phyloP scores from a whole-genome alignment of 2,113 vertebrate genomes.

The Grammomys dolichurus region DNA sequence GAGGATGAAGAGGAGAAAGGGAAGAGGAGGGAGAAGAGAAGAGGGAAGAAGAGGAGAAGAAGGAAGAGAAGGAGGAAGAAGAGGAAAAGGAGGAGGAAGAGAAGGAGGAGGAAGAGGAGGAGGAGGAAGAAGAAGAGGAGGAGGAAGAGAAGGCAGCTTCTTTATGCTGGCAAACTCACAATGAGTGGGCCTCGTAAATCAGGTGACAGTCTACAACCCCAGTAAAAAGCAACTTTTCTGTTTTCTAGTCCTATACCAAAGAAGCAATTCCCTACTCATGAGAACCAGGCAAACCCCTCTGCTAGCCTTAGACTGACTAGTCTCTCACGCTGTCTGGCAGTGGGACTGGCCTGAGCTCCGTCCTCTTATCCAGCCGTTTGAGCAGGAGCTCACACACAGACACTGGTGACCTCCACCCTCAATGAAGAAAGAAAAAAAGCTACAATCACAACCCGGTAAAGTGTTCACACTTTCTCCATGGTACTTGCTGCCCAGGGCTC shows the following conservation, averaged over 20 bases:
- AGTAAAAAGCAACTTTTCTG: slow-evolving; percentile 23
- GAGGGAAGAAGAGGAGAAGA: too few species aligned
- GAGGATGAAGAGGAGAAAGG: too few species aligned
- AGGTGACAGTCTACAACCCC: slow-evolving; percentile 18
- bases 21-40: too few species aligned
- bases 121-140: too few species aligned
- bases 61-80: too few species aligned
- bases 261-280: background rate
- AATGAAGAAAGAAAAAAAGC: background rate
- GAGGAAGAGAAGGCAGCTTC: background rate
- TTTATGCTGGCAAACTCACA: background rate
- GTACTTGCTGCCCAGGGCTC: background rate
- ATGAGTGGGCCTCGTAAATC: background rate
- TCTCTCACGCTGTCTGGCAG: background rate
- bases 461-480: background rate
- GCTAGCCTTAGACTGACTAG: background rate
- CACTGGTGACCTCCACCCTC: background rate
- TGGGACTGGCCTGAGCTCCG: background rate
- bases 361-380: background rate
- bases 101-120: fast-evolving
- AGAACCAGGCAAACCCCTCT: background rate
- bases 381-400: background rate
- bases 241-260: slow-evolving; percentile 18
- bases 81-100: too few species aligned
- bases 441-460: background rate